Evolutionary conservation across 2,797 vertebrate genomes (phyloP).

Genomic region (Tapera naevia): DNA sequence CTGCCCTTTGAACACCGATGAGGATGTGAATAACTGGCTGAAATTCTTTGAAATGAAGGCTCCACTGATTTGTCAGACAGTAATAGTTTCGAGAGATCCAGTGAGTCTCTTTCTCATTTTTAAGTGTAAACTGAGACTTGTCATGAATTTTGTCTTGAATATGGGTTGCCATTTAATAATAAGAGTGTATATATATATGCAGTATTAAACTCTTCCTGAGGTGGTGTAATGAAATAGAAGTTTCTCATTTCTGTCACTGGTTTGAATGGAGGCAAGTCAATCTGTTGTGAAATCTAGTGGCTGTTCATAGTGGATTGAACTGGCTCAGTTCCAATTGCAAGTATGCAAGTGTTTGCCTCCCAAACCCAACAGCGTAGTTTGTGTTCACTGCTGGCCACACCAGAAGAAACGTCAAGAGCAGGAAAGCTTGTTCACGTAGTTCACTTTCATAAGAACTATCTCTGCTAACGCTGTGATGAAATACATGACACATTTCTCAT

Average conservation of each 20-base stretch:
- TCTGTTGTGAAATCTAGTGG: neutral
- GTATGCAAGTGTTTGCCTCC: neutral
- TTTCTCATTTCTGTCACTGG: neutral
- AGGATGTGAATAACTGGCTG: constrained; percentile 92
- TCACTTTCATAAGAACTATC: neutral
- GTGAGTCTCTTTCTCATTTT: constrained; percentile 79
- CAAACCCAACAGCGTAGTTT: neutral
- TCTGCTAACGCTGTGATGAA: neutral
- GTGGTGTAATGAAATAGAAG: neutral
- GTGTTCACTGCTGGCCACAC: neutral
- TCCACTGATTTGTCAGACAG: constrained; percentile 92
- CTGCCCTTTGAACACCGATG: constrained; percentile 87
- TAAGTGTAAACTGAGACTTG: neutral
- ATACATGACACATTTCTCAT: neutral
- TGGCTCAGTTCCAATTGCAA: neutral
- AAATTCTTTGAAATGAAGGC: constrained; percentile 91
- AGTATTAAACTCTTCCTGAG: neutral
- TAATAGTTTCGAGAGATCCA: constrained; percentile 93
- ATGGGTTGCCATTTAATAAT: neutral
- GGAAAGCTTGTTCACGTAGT: neutral
- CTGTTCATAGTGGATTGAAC: neutral
- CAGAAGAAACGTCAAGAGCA: neutral
- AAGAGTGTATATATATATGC: neutral
- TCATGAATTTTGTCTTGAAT: neutral
- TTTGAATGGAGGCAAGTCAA: neutral